A percentile compares a stretch with the other conserved stretches of the same genome.
phyloP scores from a whole-genome alignment of 2,888 invertebrate species.

The Girardia tigrina region DNA sequence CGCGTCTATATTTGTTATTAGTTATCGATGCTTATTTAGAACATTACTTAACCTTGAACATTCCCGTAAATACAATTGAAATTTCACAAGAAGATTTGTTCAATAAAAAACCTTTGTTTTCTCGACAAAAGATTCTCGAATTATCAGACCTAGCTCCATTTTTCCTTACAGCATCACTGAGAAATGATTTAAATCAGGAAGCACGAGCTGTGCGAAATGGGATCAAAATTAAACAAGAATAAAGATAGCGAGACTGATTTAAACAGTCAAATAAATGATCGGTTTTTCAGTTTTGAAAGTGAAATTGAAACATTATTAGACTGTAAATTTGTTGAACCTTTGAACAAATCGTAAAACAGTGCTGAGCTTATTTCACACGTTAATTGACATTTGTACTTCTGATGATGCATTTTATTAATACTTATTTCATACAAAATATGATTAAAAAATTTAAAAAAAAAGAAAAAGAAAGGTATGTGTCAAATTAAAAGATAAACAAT shows the following conservation, averaged over 20 bases:
- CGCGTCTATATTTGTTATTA: background rate
- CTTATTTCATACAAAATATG: no score
- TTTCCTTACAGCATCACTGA: background rate
- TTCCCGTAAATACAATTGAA: background rate
- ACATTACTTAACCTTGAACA: background rate
- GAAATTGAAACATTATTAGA: background rate
- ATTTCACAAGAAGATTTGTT: background rate
- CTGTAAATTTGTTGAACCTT: background rate
- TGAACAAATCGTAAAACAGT: background rate
- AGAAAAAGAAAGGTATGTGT: no score
- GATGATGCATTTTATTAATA: no score
- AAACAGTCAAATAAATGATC: background rate
- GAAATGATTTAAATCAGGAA: background rate
- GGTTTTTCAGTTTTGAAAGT: slow-evolving; percentile 11
- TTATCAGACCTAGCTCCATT: background rate
- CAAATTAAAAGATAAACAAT: no score
- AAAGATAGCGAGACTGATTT: background rate
- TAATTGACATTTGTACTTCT: no score
- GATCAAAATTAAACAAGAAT: background rate
- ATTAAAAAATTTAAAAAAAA: no score
- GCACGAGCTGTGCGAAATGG: background rate
- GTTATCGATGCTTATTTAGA: background rate
- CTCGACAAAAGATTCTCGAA: background rate
- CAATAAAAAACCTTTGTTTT: slow-evolving; percentile 12
- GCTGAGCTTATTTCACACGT: no score